Conservation (phyloP, 2,113 vertebrate genomes). For the Mellivora capensis region DNA sequence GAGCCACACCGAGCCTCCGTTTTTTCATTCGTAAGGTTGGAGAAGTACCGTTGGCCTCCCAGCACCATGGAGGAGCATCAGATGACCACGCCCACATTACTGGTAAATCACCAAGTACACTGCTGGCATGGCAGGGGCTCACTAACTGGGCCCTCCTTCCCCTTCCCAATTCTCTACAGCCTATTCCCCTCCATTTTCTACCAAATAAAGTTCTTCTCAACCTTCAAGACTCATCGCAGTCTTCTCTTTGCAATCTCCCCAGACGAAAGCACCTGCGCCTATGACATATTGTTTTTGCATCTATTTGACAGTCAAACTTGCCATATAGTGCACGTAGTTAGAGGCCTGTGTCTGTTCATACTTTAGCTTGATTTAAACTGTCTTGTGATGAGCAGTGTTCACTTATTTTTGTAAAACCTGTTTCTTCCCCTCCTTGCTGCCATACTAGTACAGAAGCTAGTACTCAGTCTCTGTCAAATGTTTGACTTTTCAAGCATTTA, state of each 20-base stretch:
- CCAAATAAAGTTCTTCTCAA: not conserved
- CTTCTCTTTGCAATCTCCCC: not conserved
- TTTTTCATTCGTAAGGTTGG: not conserved
- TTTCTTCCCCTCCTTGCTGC: not conserved
- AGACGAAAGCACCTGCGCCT: not conserved
- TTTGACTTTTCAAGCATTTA: constrained; percentile 10
- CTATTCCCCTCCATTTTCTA: not conserved
- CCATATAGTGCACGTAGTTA: not conserved
- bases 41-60: not conserved
- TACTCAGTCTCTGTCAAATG: not conserved
- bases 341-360: not conserved
- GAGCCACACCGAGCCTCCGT: not conserved
- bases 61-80: too few species aligned
- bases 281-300: not conserved
- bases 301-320: not conserved
- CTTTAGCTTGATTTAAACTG: not conserved
- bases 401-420: not conserved
- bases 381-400: not conserved
- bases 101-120: not conserved
- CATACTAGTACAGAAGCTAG: not conserved
- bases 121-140: not conserved
- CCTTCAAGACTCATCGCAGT: not conserved
- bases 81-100: not conserved
- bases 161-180: not conserved
- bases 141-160: not conserved